Evolutionary conservation across 2,113 vertebrate genomes (phyloP), one percentile per base, ranked within the genome.

Genomic region (Chloropsis hardwickii): DNA sequence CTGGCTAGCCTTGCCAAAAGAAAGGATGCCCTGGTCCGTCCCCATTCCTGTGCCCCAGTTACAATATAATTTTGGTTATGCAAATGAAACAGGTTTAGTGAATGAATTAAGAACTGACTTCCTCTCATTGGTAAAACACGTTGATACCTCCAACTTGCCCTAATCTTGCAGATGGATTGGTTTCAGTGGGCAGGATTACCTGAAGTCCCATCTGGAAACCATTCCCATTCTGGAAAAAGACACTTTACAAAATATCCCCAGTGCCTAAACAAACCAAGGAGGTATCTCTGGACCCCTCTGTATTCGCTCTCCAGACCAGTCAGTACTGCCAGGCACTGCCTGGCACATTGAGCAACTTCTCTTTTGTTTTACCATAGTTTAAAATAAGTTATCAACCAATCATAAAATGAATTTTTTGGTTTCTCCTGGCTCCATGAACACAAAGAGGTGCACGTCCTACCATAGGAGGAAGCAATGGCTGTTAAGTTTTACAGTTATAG

Each of bases 401-500:
- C 94, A 95, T 92, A 97, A 97, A 97, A 97, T 83, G 82, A 91
- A 92, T 91, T 97, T 98, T 98, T 98, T 98, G 98, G 97, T 98
- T 97, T 98, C 98, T 98, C 98, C 97, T 98, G 97, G 96, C 97
- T 98, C 98, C 97, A 98, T 98, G 98, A 98, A 98, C 98, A 98
- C 98, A 98, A 98, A 98, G 97, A 98, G 98, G 98, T 98, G 98
- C 98, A 98, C 89, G 97, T 99, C 99, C 99, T 99, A 98, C 99
- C 99, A 99, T 99, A 99, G 99, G 99, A 99, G 99, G 99, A 99
- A 99, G 98, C 98, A 98, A 98, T 98, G 98, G 98, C 98, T 98
- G 98, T 98, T 97, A 98, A 97, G 98, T 98, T 98, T 98, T 98
- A 97, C 97, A 98, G 96, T 97, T 97, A 96, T 96, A 94, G 97